These are phyloP conservation scores for Oikopleura dioica DNA, from an alignment of 23 tunicate genomes.

Conservation along the genomic window DNA sequence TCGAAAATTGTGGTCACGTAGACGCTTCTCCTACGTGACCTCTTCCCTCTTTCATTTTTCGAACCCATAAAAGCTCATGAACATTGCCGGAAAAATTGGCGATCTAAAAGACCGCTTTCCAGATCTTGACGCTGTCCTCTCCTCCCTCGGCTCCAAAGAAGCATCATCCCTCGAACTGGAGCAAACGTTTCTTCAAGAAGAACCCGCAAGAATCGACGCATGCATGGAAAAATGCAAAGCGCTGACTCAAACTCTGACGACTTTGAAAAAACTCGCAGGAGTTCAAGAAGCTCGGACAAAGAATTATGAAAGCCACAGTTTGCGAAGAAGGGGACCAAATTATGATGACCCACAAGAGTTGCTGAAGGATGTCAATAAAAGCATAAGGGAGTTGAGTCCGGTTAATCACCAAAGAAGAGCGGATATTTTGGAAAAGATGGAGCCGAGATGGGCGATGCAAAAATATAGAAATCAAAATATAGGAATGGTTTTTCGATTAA, in stretches of 20 bases:
- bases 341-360: background rate
- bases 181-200: background rate
- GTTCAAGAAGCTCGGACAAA: constrained; percentile 1
- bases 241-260: background rate
- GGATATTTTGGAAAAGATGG: background rate
- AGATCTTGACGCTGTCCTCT: background rate
- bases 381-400: background rate
- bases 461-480: background rate
- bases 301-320: background rate
- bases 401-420: background rate
- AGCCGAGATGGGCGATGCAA: constrained; percentile 13
- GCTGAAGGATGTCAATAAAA: background rate
- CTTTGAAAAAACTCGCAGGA: background rate
- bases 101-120: background rate
- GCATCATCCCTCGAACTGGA: background rate
- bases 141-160: background rate
- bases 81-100: background rate
- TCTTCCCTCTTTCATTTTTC: too few species aligned
- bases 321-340: background rate
- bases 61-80: too few species aligned
- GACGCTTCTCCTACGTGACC: too few species aligned
- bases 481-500: background rate
- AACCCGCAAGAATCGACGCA: background rate
- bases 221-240: background rate
- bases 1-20: too few species aligned